These are phyloP conservation scores for Mylabris phalerata DNA, from an alignment of 1,140 invertebrate genomes.

Conservation along the genomic window DNA sequence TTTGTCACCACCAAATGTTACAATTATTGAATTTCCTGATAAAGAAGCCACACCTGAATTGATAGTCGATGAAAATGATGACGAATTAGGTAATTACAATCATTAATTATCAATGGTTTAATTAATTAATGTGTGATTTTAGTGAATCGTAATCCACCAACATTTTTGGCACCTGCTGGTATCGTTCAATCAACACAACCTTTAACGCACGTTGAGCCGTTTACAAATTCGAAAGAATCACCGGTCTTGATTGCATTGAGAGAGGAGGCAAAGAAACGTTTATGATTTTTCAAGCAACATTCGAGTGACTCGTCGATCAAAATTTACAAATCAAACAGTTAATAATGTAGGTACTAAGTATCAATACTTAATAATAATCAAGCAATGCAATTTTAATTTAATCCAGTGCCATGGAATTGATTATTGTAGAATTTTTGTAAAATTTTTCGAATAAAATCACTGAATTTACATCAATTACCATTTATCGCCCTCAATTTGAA, in stretches of 20 bases:
- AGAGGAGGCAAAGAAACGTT: conserved; percentile 33
- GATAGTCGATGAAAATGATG: conserved; percentile 30
- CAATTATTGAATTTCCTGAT: conserved; percentile 32
- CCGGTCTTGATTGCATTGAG: conserved; percentile 28
- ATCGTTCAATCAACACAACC: conserved; percentile 37
- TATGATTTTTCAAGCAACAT: not conserved
- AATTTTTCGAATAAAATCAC: too few species aligned
- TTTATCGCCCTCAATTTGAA: too few species aligned
- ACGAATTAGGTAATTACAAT: conserved; percentile 22
- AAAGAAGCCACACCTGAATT: conserved; percentile 27
- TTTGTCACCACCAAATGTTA: conserved; percentile 31
- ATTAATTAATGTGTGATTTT: conserved; percentile 17
- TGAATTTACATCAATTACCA: too few species aligned
- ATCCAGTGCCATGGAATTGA: too few species aligned
- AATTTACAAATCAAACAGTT: conserved; percentile 12
- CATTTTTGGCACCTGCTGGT: conserved; percentile 32
- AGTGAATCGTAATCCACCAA: conserved; percentile 38
- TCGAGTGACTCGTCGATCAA: too few species aligned
- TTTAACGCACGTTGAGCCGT: conserved; percentile 22
- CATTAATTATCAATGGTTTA: not conserved
- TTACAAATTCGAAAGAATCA: conserved; percentile 38
- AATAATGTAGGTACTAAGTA: conserved; percentile 10
- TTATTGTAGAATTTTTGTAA: too few species aligned
- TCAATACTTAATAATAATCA: not conserved
- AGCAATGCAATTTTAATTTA: too few species aligned